phyloP scores from a whole-genome alignment of 1,140 invertebrate genomes.

The Neodiprion fabricii region DNA sequence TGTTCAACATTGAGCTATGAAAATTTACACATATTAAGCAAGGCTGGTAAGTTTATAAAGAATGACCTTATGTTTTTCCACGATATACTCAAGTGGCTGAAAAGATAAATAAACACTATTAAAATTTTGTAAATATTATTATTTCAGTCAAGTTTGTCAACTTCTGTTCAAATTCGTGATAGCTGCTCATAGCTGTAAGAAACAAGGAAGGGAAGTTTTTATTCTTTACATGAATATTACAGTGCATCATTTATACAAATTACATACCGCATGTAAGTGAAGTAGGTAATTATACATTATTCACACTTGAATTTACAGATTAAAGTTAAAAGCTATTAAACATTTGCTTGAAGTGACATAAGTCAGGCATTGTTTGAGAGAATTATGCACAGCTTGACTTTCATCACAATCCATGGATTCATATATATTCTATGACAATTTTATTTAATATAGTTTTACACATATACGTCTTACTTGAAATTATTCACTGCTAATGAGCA shows the following conservation, averaged over 20 bases:
- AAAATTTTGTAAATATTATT: slow-evolving; percentile 28
- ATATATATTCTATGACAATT: background rate
- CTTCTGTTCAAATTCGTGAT: background rate
- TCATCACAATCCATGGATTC: background rate
- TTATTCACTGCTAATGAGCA: background rate
- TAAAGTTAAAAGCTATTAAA: background rate
- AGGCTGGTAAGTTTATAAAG: slow-evolving; percentile 47
- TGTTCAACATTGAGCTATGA: slow-evolving; percentile 27
- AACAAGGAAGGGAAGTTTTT: background rate
- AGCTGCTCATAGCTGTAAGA: background rate
- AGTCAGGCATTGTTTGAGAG: background rate
- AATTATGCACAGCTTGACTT: background rate
- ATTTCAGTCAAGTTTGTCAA: background rate
- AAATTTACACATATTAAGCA: slow-evolving; percentile 16
- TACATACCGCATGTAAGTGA: background rate
- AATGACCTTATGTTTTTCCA: slow-evolving; percentile 57
- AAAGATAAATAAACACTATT: slow-evolving; percentile 49
- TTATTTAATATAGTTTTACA: background rate
- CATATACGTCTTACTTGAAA: background rate
- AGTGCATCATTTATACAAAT: slow-evolving; percentile 1
- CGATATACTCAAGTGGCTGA: slow-evolving; percentile 54
- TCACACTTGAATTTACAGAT: background rate
- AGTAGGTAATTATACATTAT: background rate
- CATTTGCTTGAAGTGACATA: background rate
- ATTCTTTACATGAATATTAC: background rate